Base-by-base conservation (phyloP, 1,140 invertebrate species). In the Hylyphantes graminicola region DNA sequence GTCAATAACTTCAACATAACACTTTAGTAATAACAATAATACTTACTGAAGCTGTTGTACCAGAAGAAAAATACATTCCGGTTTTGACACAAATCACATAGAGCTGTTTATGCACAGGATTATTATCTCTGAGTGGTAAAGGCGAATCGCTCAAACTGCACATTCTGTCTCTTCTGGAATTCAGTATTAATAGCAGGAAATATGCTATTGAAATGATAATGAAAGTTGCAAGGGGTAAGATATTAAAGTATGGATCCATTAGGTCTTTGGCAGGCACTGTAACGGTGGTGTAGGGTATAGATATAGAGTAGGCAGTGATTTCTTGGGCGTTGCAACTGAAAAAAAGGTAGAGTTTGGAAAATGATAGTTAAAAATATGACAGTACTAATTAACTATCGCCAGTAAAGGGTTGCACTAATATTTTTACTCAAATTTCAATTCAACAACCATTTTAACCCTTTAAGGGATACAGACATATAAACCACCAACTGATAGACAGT, bases 21-120 rank as follows among this genome's bases (percentile, higher is more conserved):
- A 35, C 35, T 35, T 35, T 35, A 35, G 5, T 35, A 79, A n/a
- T 15, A 19, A n/a, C 0, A 6, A 12, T 67, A 55, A 67, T n/a
- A 17, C 75, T 85, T 74, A 85, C 84, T 7, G 76, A 79, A 51
- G 84, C 75, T 74, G 76, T 79, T n/a, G 84, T 85, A 50, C 84
- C 84, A 65, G 84, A 57, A 53, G 73, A 73, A 78, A 51, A 80
- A 79, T 74, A 74, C 51, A 80, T 65, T 59, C 84, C 84, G 50
- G 84, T 85, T 51, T 74, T 65, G 5, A 74, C 61, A 74, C 61
- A 64, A 19, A 85, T 57, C 4, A 85, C 13, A 35, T 85, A 85
- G 8, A 64, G n/a, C 11, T 79, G 76, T 35, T 85, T 85, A 17
- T 85, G 63, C 2, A 61, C 19, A 51, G 48, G n/a, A 70, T 12